A percentile compares a stretch with the other conserved stretches of the same genome.
Conservation (phyloP, 2,888 invertebrate species). For the Agrochola circellaris region DNA sequence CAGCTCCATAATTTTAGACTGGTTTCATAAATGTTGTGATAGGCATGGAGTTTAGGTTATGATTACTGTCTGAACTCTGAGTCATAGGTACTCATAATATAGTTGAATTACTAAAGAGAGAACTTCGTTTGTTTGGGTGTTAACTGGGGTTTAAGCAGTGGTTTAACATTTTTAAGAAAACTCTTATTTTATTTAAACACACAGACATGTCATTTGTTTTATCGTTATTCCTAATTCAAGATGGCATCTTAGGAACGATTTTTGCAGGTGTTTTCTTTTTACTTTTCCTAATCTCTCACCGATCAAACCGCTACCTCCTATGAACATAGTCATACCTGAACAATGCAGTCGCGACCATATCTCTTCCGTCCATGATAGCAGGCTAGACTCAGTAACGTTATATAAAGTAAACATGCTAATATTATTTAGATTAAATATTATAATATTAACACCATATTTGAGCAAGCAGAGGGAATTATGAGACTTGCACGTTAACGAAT, state of each 20-base stretch:
- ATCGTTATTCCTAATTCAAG: background rate
- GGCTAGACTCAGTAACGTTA: conserved; percentile 67
- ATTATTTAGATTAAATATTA: conserved; percentile 64
- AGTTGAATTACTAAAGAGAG: conserved; percentile 19
- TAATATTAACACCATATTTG: conserved; percentile 38
- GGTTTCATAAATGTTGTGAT: conserved; percentile 59
- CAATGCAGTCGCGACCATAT: conserved; percentile 71
- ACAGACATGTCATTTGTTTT: background rate
- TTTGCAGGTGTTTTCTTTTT: background rate
- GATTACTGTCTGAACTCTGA: conserved; percentile 38
- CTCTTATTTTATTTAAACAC: background rate
- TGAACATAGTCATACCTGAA: conserved; percentile 26
- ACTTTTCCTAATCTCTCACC: background rate
- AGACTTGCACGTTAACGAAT: background rate
- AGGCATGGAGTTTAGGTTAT: conserved; percentile 35
- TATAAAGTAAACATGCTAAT: conserved; percentile 71
- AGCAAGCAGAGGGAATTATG: conserved; percentile 2
- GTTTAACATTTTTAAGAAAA: background rate
- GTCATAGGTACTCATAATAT: conserved; percentile 38
- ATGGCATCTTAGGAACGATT: background rate
- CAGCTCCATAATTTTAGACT: conserved; percentile 45
- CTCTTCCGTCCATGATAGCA: conserved; percentile 73
- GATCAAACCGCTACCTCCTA: conserved; percentile 40
- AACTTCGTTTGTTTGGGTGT: conserved; percentile 1
- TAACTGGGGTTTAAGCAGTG: background rate